Conservation (phyloP, 2,888 invertebrate species). For the Acrobasis consociella region DNA sequence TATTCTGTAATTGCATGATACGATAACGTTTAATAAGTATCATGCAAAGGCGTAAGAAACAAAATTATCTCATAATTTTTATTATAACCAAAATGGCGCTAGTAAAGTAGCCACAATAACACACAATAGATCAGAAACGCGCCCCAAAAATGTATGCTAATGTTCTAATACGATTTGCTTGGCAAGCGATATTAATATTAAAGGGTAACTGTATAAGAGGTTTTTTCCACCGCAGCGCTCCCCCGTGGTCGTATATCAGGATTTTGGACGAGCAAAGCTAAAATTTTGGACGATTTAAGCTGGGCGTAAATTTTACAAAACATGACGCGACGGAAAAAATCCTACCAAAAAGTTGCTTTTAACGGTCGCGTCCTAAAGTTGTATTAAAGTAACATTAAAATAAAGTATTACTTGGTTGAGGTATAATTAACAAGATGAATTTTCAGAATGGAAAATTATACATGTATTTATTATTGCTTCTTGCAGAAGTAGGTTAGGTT, state of each 20-base stretch:
- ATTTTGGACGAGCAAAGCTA: conserved; percentile 85
- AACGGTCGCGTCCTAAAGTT: conserved; percentile 39
- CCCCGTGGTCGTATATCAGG: conserved; percentile 84
- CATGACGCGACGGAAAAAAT: conserved; percentile 73
- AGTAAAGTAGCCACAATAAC: conserved; percentile 15
- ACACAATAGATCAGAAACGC: conserved; percentile 30
- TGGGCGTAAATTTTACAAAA: conserved; percentile 78
- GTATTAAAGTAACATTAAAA: conserved; percentile 30
- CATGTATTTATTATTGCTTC: no score
- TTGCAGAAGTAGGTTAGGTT: no score
- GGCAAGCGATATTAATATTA: conserved; percentile 60
- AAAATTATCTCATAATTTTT: not conserved
- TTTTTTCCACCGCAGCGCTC: conserved; percentile 61
- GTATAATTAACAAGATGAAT: not conserved
- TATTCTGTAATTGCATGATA: not conserved
- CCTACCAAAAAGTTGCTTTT: conserved; percentile 58
- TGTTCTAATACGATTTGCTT: conserved; percentile 47
- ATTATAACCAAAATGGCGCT: conserved; percentile 5
- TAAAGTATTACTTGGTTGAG: not conserved
- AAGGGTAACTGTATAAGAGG: conserved; percentile 55
- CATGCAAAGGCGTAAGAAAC: not conserved
- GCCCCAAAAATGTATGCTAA: conserved; percentile 37
- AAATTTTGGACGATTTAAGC: conserved; percentile 82
- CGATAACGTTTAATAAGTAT: not conserved
- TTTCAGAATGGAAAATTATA: not conserved